phyloP scores from a whole-genome alignment of 2,888 invertebrate genomes.

The Oscheius sp. region DNA sequence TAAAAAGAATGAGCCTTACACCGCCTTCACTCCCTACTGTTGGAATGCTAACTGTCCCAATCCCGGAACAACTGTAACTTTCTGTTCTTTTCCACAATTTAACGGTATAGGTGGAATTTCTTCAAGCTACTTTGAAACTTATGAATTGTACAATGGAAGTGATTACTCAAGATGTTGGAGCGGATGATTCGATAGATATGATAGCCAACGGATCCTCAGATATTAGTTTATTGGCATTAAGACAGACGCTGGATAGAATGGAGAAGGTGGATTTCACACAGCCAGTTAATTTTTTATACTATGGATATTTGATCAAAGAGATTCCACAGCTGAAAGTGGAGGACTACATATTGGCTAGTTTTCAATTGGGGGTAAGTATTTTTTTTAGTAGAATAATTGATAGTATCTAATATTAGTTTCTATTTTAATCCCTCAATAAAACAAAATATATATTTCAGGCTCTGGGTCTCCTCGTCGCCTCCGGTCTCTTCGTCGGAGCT shows the following conservation, averaged over 20 bases:
- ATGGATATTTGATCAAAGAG: slow-evolving; percentile 44
- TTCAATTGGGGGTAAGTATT: slow-evolving; percentile 35
- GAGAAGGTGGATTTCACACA: slow-evolving; percentile 42
- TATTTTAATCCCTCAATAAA: no score
- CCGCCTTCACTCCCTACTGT: slow-evolving; percentile 34
- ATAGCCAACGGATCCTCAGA: slow-evolving; percentile 31
- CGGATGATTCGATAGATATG: slow-evolving; percentile 37
- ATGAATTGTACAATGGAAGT: slow-evolving; percentile 45
- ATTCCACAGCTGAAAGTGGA: slow-evolving; percentile 45
- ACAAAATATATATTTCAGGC: slow-evolving; percentile 29
- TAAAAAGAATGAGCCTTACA: slow-evolving; percentile 38
- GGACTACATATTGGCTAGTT: slow-evolving; percentile 44
- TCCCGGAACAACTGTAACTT: slow-evolving; percentile 37
- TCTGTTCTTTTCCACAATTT: neutral
- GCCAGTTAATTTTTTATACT: slow-evolving; percentile 44
- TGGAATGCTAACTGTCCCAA: slow-evolving; percentile 44
- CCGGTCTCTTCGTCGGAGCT: slow-evolving; percentile 38
- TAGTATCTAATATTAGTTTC: no score
- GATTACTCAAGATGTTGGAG: slow-evolving; percentile 40
- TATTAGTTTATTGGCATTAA: slow-evolving; percentile 37
- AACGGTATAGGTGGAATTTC: slow-evolving; percentile 37
- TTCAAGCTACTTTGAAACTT: slow-evolving; percentile 38
- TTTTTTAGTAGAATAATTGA: no score
- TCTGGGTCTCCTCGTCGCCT: slow-evolving; percentile 28
- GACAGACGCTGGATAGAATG: slow-evolving; percentile 43